phyloP scores from a whole-genome alignment of 1,140 invertebrate species.

The Lordiphosa mommai region DNA sequence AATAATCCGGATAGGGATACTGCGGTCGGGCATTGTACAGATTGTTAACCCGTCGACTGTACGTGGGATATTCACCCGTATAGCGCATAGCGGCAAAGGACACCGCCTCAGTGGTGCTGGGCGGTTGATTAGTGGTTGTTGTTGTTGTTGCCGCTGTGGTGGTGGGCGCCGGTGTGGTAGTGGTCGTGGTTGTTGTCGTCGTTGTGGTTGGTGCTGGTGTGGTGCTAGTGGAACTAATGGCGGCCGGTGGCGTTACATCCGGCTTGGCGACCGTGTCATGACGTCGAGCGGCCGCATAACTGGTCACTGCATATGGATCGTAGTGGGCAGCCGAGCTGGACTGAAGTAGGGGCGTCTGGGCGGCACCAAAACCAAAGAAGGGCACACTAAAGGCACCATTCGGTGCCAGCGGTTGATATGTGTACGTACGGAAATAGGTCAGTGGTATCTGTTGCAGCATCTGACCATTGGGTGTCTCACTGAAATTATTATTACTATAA shows the following conservation, averaged over 20 bases:
- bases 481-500: not conserved
- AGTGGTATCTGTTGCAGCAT: conserved; percentile 70
- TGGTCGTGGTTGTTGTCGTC: conserved; percentile 34
- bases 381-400: conserved; percentile 51
- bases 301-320: conserved; percentile 58
- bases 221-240: conserved; percentile 4
- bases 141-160: conserved; percentile 23
- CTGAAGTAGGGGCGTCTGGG: conserved; percentile 55
- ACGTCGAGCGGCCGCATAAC: conserved; percentile 56
- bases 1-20: conserved; percentile 78
- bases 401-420: conserved; percentile 57
- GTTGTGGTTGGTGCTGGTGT: conserved; percentile 52
- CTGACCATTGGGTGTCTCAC: conserved; percentile 45
- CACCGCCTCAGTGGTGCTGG: conserved; percentile 22
- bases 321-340: conserved; percentile 21
- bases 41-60: conserved; percentile 62
- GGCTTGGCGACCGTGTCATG: conserved; percentile 34
- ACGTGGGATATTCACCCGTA: conserved; percentile 57
- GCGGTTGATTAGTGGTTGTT: conserved; percentile 15
- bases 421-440: conserved; percentile 76
- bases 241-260: conserved; percentile 38
- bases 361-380: conserved; percentile 53
- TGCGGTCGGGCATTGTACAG: conserved; percentile 60
- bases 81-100: conserved; percentile 25
- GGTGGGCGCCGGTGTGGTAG: conserved; percentile 27